These are phyloP conservation scores for Catocala sponsa DNA, from an alignment of 2,888 invertebrate genomes.

Conservation along the genomic window DNA sequence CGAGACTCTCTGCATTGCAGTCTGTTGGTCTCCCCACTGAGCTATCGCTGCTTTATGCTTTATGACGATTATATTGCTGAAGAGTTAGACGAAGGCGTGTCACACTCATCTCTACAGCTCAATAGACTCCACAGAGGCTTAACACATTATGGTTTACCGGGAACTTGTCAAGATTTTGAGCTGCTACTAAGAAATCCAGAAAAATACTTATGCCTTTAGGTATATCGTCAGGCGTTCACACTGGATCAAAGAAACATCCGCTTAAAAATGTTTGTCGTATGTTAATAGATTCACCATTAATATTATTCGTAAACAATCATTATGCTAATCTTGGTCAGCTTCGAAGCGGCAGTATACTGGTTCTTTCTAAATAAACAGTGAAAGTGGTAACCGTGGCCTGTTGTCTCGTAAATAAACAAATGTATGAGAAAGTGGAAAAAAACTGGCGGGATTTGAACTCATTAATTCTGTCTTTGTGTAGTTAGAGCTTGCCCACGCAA, in stretches of 20 bases:
- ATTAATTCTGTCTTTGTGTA: neutral
- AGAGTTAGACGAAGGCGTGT: too few relatives aligned
- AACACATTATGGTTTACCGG: too few relatives aligned
- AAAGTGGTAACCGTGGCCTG: slow-evolving; percentile 32
- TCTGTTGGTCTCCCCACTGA: too few relatives aligned
- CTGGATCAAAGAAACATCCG: neutral
- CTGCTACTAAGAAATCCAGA: too few relatives aligned
- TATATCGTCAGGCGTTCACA: too few relatives aligned
- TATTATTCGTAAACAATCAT: slow-evolving; percentile 20
- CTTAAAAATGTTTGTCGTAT: neutral
- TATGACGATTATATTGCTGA: too few relatives aligned
- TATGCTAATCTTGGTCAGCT: slow-evolving; percentile 33
- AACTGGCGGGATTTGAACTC: neutral
- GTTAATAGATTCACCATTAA: slow-evolving; percentile 6
- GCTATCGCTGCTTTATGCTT: too few relatives aligned
- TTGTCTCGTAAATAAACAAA: slow-evolving; percentile 20
- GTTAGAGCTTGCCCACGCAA: neutral
- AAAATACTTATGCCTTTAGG: too few relatives aligned
- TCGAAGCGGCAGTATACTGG: slow-evolving; percentile 13
- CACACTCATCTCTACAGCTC: too few relatives aligned
- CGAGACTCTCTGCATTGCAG: too few relatives aligned
- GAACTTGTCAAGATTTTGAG: too few relatives aligned
- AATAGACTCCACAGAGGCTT: too few relatives aligned
- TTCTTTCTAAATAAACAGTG: slow-evolving; percentile 33
- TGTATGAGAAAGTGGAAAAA: slow-evolving; percentile 18